Percentiles rank a stretch among this genome's conserved stretches.
Conservation (phyloP, 2,888 invertebrate genomes). For the Cosmia trapezina region DNA sequence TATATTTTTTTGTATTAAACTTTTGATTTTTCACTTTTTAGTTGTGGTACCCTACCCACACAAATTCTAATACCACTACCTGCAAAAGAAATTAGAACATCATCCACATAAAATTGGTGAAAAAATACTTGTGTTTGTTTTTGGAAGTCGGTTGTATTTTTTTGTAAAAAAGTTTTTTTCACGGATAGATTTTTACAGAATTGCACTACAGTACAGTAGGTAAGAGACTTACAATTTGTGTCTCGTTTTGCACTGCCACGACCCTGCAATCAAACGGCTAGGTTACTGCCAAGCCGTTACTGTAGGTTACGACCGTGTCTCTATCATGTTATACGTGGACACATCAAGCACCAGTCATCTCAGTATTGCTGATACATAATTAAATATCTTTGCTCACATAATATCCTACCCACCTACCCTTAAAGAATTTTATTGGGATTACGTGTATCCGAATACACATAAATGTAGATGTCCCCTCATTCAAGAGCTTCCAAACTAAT, state of each 20-base stretch:
- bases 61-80: too few relatives aligned
- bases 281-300: conserved; percentile 39
- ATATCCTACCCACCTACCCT: conserved; percentile 12
- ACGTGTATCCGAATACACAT: conserved; percentile 38
- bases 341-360: conserved; percentile 33
- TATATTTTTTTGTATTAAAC: too few relatives aligned
- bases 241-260: conserved; percentile 47
- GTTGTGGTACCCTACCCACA: too few relatives aligned
- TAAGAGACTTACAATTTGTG: conserved; percentile 32
- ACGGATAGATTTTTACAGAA: too few relatives aligned
- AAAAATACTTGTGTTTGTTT: too few relatives aligned
- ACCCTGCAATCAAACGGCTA: conserved; percentile 44
- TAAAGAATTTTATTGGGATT: conserved; percentile 38
- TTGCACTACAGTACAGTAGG: not conserved
- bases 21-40: too few relatives aligned
- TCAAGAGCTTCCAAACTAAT: conserved; percentile 50
- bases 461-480: conserved; percentile 50
- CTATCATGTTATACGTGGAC: conserved; percentile 23
- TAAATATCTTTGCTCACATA: conserved; percentile 21
- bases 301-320: conserved; percentile 39
- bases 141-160: too few relatives aligned
- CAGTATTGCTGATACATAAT: conserved; percentile 34
- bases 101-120: too few relatives aligned
- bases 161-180: too few relatives aligned
- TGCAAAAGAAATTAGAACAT: too few relatives aligned